Conservation (phyloP, 2,888 invertebrate genomes). For the Sepioteuthis lessoniana region DNA sequence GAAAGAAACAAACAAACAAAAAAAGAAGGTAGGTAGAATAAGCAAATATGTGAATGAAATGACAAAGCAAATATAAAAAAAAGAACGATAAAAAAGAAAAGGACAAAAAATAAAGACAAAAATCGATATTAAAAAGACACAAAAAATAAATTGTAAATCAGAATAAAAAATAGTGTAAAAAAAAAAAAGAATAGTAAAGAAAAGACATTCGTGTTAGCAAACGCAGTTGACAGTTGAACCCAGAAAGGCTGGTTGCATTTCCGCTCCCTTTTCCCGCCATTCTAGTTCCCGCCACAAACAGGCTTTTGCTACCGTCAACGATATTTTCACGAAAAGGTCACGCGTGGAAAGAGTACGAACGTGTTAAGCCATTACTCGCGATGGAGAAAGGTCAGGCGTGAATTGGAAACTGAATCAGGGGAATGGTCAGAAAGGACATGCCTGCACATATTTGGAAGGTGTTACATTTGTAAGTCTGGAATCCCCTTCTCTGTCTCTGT, state of each 20-base stretch:
- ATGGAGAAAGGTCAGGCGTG: background rate
- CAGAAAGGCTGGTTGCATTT: background rate
- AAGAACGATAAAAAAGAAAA: no score
- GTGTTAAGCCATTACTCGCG: background rate
- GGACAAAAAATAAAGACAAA: background rate
- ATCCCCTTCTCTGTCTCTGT: background rate
- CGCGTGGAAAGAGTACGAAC: background rate
- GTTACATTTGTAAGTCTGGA: background rate
- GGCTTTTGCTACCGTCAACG: conserved; percentile 8
- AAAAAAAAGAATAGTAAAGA: background rate
- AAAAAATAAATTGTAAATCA: background rate
- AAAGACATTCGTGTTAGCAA: background rate
- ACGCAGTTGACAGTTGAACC: background rate
- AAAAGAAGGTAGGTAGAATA: no score
- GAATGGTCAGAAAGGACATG: background rate
- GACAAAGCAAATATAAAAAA: no score
- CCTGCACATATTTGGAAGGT: background rate
- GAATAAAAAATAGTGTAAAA: no score
- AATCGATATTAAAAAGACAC: background rate
- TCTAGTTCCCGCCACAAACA: conserved; percentile 17
- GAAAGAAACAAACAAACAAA: background rate
- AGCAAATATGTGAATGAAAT: no score
- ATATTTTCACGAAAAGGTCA: background rate
- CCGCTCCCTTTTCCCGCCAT: background rate
- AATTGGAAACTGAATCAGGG: background rate